Evolutionary conservation across 1,140 invertebrate genomes (phyloP), one percentile per base, ranked within the genome.

Genomic region (Scaptomyza graminum): DNA sequence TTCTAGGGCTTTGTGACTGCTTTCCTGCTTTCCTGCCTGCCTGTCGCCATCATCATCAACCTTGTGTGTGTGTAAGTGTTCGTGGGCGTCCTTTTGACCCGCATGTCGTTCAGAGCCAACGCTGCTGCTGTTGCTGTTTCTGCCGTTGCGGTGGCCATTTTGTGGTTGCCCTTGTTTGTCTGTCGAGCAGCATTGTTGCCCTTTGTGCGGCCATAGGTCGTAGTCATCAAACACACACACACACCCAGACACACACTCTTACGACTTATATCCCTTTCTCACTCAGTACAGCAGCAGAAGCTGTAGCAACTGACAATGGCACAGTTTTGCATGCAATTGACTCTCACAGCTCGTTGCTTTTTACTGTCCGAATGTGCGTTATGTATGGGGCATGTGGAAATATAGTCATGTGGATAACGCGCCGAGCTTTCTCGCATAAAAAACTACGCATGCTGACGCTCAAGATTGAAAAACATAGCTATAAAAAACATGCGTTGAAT

Each of bases 251-350:
- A 71, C 73, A 71, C 63, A 71, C 73, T 67, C 78, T 39, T 76
- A 76, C 44, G 31, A 59, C 54, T 57, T 54, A 34, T 39, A 22
- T 37, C 52, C 72, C 55, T 50, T 46, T 67, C 55, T 62, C 59
- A 51, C 55, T 41, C 66, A 55, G 52, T 52, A 49, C 66, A 69
- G 34, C 51, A 76, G 37, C 18, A 22, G 18, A 22, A 2, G 18
- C 18, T 22, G 18, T 3, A 22, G 18, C 52, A 47, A 34, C 63
- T 74, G 78, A 87, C 83, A 87, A 87, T 88, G 83, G 83, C 79
- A 87, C 83, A 88, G 79, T 83, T 87, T 87, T 87, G 83, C 83
- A 88, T 88, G 83, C 83, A 88, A 88, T 88, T 88, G 83, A 88
- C 84, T 88, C 87, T 79, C 79, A 88, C 83, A 88, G 83, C 83